Evolutionary conservation across 2,797 vertebrate genomes (phyloP).

Genomic region (Characodon lateralis): DNA sequence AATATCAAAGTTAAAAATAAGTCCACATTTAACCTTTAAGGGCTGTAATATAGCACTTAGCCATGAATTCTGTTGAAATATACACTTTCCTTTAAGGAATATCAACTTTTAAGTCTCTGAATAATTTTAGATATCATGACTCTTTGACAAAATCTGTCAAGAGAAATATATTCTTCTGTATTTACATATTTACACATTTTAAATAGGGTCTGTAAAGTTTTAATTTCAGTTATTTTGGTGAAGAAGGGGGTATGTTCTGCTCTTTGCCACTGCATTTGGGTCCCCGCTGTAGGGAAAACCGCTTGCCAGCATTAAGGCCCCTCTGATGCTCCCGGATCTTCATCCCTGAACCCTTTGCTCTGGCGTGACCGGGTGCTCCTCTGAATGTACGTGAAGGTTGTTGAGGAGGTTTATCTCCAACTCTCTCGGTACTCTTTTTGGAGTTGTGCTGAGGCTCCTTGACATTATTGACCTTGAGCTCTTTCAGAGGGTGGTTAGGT

Average conservation of each 20-base stretch:
- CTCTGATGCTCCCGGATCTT: slow-evolving; percentile 91
- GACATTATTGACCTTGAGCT: slow-evolving; percentile 85
- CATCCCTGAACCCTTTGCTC: slow-evolving; percentile 72
- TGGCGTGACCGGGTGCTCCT: slow-evolving; percentile 74
- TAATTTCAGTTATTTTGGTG: slow-evolving; percentile 82
- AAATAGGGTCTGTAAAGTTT: background rate
- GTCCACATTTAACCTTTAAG: background rate
- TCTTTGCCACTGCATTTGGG: slow-evolving; percentile 87
- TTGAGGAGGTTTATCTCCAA: slow-evolving; percentile 69
- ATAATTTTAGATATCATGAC: slow-evolving; percentile 13
- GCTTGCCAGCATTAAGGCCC: slow-evolving; percentile 79
- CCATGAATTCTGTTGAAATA: slow-evolving; percentile 11
- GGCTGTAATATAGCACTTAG: background rate
- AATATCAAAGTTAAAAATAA: background rate
- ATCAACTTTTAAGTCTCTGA: slow-evolving; percentile 12
- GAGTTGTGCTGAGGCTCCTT: slow-evolving; percentile 74
- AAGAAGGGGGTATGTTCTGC: slow-evolving; percentile 89
- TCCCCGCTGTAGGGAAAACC: slow-evolving; percentile 85
- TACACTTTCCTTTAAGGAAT: slow-evolving; percentile 4
- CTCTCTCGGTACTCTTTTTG: slow-evolving; percentile 53
- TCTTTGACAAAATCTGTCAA: slow-evolving; percentile 45
- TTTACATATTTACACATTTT: slow-evolving; percentile 45
- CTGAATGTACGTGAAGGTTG: slow-evolving; percentile 81
- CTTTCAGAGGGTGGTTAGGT: slow-evolving; percentile 83
- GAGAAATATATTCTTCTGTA: slow-evolving; percentile 68